Conservation (phyloP, 1,140 invertebrate species). For the Triops cancriformis region DNA sequence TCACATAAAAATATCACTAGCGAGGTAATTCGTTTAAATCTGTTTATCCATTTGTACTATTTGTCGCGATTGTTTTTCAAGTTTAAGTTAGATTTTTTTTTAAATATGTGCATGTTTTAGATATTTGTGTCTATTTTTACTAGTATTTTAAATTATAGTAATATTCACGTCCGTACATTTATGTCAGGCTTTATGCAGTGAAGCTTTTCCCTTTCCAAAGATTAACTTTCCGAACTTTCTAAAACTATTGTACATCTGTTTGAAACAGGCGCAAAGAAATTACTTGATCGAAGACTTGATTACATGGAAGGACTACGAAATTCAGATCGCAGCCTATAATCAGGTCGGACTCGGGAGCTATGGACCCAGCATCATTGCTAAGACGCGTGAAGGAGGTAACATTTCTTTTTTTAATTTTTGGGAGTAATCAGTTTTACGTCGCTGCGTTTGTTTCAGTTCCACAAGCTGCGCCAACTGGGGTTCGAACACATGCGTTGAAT, state of each 20-base stretch:
- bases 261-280: slow-evolving; percentile 64
- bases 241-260: not conserved
- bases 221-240: too few species aligned
- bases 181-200: slow-evolving; percentile 23
- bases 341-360: slow-evolving; percentile 91
- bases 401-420: not conserved
- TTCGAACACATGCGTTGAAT: slow-evolving; percentile 68
- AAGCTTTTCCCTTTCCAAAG: too few species aligned
- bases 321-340: slow-evolving; percentile 96
- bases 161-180: not conserved
- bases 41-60: slow-evolving; percentile 18
- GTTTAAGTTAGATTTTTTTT: too few species aligned
- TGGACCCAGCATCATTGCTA: slow-evolving; percentile 82
- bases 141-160: slow-evolving; percentile 22
- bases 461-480: slow-evolving; percentile 76
- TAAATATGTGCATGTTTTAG: too few species aligned
- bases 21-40: slow-evolving; percentile 44
- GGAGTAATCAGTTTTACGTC: not conserved
- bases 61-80: not conserved
- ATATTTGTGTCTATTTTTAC: slow-evolving; percentile 25
- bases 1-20: slow-evolving; percentile 83
- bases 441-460: slow-evolving; percentile 51
- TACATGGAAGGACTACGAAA: slow-evolving; percentile 95
- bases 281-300: slow-evolving; percentile 88
- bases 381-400: slow-evolving; percentile 79